Evolutionary conservation across 2,797 vertebrate species (phyloP).

Genomic region (Notoglanidium macrostoma): DNA sequence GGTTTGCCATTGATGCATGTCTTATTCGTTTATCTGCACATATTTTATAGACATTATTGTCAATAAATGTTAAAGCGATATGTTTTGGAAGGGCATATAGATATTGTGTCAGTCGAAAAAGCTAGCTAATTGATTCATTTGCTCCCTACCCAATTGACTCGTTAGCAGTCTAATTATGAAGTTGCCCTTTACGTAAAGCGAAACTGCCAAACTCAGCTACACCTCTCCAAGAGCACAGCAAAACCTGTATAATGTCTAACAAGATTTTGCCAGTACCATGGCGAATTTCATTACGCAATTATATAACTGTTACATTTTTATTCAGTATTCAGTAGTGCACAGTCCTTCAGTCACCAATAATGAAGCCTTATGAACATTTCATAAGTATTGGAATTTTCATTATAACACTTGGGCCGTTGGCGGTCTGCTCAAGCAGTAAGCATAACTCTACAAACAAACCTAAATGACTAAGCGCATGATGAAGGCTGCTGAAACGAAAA

Average conservation of each 20-base stretch:
- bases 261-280: background rate
- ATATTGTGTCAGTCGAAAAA: background rate
- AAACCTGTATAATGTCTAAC: background rate
- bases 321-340: background rate
- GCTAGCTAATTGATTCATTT: slow-evolving; percentile 17
- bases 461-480: background rate
- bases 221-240: background rate
- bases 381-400: background rate
- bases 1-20: background rate
- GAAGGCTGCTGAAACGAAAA: background rate
- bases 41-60: background rate
- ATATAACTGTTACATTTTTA: background rate
- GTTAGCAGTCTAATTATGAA: slow-evolving; percentile 24
- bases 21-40: background rate
- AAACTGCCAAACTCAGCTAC: background rate
- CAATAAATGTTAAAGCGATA: background rate
- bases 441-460: background rate
- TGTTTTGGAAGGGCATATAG: background rate
- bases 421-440: background rate
- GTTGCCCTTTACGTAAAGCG: slow-evolving; percentile 24
- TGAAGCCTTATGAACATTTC: background rate
- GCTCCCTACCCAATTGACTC: slow-evolving; percentile 5
- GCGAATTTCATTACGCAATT: background rate
- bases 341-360: background rate
- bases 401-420: background rate